Conservation (phyloP, 2,888 invertebrate species). For the Himalopsyche anomala region DNA sequence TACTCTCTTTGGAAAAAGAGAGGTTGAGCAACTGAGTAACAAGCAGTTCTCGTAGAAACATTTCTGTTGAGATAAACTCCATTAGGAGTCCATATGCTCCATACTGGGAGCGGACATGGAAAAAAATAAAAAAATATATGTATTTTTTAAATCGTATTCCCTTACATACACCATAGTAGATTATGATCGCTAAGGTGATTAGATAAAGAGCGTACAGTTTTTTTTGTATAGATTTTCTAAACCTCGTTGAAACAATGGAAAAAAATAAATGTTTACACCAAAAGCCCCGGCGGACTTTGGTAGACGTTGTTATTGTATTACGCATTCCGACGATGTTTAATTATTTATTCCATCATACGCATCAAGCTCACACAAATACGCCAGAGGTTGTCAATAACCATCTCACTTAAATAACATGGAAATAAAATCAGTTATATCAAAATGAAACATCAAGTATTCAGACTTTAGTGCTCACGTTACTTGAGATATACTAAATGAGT, state of each 20-base stretch:
- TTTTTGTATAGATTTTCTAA: not conserved
- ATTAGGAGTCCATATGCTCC: no score
- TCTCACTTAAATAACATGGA: no score
- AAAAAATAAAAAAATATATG: no score
- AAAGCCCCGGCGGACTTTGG: slow-evolving; percentile 21
- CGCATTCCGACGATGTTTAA: slow-evolving; percentile 23
- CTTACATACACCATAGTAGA: not conserved
- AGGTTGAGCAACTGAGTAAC: no score
- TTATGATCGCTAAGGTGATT: not conserved
- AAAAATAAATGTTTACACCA: slow-evolving; percentile 7
- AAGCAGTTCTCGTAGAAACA: no score
- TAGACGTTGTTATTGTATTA: slow-evolving; percentile 26
- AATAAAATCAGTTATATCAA: no score
- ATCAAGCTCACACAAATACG: slow-evolving; percentile 21
- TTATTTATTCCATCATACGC: slow-evolving; percentile 30
- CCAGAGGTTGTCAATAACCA: not conserved
- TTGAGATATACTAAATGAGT: no score
- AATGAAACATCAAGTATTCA: no score
- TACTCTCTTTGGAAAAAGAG: no score
- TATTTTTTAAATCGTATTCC: not conserved
- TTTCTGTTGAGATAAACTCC: no score
- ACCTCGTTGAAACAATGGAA: slow-evolving; percentile 6
- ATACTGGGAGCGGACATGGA: no score
- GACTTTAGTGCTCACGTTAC: no score
- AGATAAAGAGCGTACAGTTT: not conserved